These are phyloP conservation scores for Danio aesculapii DNA, from an alignment of 2,797 vertebrate species.

Conservation along the genomic window DNA sequence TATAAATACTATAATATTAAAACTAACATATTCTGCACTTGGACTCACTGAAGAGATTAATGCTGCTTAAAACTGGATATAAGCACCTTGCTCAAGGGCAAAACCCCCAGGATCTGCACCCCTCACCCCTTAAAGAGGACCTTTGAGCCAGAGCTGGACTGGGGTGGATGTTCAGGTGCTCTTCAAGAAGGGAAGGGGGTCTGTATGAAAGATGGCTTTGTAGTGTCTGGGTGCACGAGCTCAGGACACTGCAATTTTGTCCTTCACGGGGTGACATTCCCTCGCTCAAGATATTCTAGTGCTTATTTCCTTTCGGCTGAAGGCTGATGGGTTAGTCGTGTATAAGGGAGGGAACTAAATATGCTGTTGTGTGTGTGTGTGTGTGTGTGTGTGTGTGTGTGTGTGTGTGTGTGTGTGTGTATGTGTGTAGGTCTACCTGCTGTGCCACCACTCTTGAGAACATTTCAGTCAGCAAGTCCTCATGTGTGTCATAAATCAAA, in stretches of 20 bases:
- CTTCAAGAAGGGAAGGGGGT: conserved; percentile 44
- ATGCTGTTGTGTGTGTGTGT: conserved; percentile 9
- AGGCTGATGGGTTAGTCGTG: conserved; percentile 27
- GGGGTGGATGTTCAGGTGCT: conserved; percentile 45
- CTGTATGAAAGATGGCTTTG: conserved; percentile 57
- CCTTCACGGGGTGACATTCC: conserved; percentile 63
- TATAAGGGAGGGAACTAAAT: conserved; percentile 26
- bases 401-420: no score
- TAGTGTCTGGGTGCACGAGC: conserved; percentile 44
- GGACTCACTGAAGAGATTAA: conserved; percentile 11
- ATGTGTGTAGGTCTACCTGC: conserved; percentile 24
- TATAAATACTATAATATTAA: no score
- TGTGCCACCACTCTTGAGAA: conserved; percentile 57
- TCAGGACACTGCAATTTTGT: conserved; percentile 69
- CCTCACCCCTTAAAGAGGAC: conserved; percentile 44
- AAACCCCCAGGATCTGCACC: conserved; percentile 51
- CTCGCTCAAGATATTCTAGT: conserved; percentile 25
- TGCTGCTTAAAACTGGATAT: conserved; percentile 29
- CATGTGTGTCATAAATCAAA: conserved; percentile 66
- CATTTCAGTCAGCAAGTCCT: conserved; percentile 66
- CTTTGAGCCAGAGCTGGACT: conserved; percentile 42
- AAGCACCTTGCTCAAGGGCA: conserved; percentile 72
- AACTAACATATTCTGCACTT: not conserved
- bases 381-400: not conserved
- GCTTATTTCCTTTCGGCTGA: conserved; percentile 30